phyloP scores from a whole-genome alignment of 2,888 invertebrate genomes.

The Crepidodera aurea region DNA sequence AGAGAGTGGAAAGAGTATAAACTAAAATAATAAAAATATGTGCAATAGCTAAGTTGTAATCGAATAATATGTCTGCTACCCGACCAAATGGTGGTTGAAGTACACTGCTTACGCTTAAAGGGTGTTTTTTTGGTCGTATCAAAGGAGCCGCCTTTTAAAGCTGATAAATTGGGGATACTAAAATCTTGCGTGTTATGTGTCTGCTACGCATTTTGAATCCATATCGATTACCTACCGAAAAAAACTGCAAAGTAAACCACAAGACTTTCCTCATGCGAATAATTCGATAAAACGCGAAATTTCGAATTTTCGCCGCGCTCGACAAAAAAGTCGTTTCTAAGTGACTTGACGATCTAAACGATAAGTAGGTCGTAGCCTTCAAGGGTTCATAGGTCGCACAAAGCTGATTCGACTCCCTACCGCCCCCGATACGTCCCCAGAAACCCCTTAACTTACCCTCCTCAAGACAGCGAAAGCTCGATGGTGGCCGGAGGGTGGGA shows the following conservation, averaged over 20 bases:
- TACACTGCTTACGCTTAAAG: no score
- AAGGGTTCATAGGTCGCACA: conserved; percentile 67
- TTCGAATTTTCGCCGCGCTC: not conserved
- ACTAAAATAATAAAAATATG: no score
- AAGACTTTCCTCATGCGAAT: not conserved
- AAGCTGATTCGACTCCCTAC: conserved; percentile 47
- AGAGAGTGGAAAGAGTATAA: no score
- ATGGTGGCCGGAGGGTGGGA: conserved; percentile 8
- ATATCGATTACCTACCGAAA: not conserved
- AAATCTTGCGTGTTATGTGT: no score
- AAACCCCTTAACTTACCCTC: conserved; percentile 8
- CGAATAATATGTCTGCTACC: no score
- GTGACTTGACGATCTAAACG: conserved; percentile 18
- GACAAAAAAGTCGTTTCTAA: conserved; percentile 15
- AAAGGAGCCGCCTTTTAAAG: no score
- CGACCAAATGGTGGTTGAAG: no score
- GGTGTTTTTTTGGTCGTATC: no score
- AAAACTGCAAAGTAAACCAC: not conserved
- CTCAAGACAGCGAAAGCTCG: conserved; percentile 37
- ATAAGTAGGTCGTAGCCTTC: conserved; percentile 66
- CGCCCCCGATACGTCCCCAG: not conserved
- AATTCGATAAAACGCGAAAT: not conserved
- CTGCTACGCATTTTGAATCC: no score
- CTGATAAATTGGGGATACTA: no score
- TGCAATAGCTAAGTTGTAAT: no score